phyloP scores from a whole-genome alignment of 2,888 invertebrate genomes.

The Maniola hyperantus region DNA sequence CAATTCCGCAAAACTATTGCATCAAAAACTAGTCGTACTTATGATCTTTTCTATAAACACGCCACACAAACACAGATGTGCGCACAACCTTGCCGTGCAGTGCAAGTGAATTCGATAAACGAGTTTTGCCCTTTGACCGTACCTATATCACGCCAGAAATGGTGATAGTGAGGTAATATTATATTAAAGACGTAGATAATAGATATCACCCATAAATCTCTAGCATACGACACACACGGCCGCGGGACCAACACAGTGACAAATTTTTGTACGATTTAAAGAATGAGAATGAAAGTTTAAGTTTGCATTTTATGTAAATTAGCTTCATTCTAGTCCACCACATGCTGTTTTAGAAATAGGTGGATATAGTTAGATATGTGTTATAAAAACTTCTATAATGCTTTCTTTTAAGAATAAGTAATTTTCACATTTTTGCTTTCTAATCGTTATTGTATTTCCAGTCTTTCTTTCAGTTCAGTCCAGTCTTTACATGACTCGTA shows the following conservation, averaged over 20 bases:
- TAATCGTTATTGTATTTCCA: not conserved
- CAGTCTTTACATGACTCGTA: not conserved
- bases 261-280: not conserved
- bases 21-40: too few relatives aligned
- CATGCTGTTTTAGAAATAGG: not conserved
- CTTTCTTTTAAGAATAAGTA: not conserved
- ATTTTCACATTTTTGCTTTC: not conserved
- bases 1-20: too few relatives aligned
- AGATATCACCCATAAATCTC: not conserved
- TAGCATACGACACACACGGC: not conserved
- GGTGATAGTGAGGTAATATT: not conserved
- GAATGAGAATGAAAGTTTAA: slow-evolving; percentile 7
- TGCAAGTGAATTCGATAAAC: too few relatives aligned
- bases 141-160: not conserved
- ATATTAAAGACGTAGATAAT: not conserved
- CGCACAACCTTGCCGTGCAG: too few relatives aligned
- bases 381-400: not conserved
- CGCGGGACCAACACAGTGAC: not conserved
- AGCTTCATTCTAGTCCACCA: not conserved
- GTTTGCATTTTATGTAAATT: slow-evolving; percentile 1
- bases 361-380: not conserved
- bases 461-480: too few relatives aligned
- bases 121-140: too few relatives aligned
- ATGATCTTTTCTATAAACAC: too few relatives aligned
- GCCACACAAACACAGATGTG: too few relatives aligned